Percentiles rank a stretch among this genome's conserved stretches.
These are phyloP conservation scores for Zoanthus gigantus DNA, from an alignment of 92 coral and sea anemone genomes.

Conservation along the genomic window DNA sequence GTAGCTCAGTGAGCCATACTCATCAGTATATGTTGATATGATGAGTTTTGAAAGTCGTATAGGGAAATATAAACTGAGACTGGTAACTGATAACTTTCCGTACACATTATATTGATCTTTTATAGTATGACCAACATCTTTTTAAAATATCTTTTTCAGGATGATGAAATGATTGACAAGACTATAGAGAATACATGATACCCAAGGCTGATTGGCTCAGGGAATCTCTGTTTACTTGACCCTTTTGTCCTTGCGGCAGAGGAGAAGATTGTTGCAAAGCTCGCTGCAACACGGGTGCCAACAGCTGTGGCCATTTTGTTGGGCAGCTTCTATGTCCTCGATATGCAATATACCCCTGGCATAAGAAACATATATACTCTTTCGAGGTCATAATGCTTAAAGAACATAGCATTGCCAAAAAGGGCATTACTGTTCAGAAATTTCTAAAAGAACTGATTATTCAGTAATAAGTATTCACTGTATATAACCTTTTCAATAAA, in stretches of 20 bases:
- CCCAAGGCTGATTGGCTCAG: conserved; percentile 28
- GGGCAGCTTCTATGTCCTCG: conserved; percentile 26
- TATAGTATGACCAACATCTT: too few species aligned
- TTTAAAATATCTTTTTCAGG: conserved; percentile 24
- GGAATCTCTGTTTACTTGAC: conserved; percentile 3
- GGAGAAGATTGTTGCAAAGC: conserved; percentile 26
- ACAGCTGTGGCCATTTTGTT: conserved; percentile 29
- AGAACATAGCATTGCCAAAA: conserved; percentile 4
- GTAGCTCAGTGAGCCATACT: too few species aligned
- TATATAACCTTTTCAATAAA: not conserved
- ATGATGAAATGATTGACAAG: conserved; percentile 45
- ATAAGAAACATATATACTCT: conserved; percentile 19
- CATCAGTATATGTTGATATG: too few species aligned
- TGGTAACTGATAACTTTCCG: too few species aligned
- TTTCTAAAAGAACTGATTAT: not conserved
- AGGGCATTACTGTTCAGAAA: not conserved
- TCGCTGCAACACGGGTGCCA: not conserved
- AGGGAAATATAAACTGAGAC: too few species aligned
- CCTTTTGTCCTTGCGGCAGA: conserved; percentile 60
- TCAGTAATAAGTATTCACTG: not conserved
- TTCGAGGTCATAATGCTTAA: conserved; percentile 22
- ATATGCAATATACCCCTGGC: conserved; percentile 35
- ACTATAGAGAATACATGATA: conserved; percentile 28
- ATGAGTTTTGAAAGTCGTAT: too few species aligned
- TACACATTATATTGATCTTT: too few species aligned